phyloP scores from a whole-genome alignment of 2,797 vertebrate species.

The Sebastes trivittatus region DNA sequence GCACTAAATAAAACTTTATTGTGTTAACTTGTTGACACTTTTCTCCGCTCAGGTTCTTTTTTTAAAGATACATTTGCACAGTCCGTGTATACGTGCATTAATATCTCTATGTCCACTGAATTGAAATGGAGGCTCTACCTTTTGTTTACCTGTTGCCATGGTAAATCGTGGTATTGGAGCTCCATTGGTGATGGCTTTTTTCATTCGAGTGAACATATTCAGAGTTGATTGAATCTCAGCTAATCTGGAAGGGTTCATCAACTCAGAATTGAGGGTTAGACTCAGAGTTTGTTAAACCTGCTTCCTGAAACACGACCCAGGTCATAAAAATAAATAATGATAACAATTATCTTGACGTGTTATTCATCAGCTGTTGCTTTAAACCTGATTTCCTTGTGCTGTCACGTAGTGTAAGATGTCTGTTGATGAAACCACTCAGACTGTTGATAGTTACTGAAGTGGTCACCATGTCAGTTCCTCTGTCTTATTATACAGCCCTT shows the following conservation, averaged over 20 bases:
- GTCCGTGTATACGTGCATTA: neutral
- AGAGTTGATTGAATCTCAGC: neutral
- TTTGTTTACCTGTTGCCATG: neutral
- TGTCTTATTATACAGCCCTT: neutral
- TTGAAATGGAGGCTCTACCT: neutral
- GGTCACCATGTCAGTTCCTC: constrained; percentile 26
- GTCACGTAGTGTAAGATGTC: neutral
- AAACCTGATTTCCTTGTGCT: neutral
- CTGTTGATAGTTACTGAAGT: constrained; percentile 38
- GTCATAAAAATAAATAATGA: neutral
- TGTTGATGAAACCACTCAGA: constrained; percentile 21
- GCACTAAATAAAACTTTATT: neutral
- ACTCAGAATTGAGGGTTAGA: neutral
- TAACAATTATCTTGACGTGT: neutral
- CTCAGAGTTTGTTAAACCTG: neutral
- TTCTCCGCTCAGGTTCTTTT: neutral
- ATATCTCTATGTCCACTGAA: neutral
- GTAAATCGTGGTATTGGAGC: neutral
- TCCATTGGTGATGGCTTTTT: neutral
- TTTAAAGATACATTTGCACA: neutral
- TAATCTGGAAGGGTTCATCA: neutral
- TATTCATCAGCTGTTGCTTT: neutral
- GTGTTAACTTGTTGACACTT: neutral
- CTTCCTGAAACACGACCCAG: neutral
- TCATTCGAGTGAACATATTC: neutral